Base-by-base conservation (phyloP, 1,140 invertebrate genomes). In the Diploscapter pachys region DNA sequence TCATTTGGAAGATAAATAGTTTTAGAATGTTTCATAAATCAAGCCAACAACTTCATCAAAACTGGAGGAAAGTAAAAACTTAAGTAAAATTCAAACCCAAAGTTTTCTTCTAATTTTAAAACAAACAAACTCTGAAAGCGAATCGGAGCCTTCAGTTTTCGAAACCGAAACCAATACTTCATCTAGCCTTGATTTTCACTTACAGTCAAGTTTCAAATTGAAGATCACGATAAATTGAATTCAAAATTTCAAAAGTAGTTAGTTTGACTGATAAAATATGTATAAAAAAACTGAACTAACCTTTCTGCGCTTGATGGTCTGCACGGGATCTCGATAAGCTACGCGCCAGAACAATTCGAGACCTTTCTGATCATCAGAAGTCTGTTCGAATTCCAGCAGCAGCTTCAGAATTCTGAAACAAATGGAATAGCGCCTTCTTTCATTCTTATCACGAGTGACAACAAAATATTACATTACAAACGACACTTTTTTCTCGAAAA, bases 361-460 rank as follows among this genome's bases (percentile, higher is more conserved):
- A 0, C 6, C 66, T 68, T 68, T 51, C 48, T 6, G 48, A 53
- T 55, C 8, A 1, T 55, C 66, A 68, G 53, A 52, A 6, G 48
- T 48, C 51, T 52, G 8, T 54, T 68, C 66, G 6, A 48, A 6
- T 6, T 51, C 66, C 51, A n/a, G 6, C 6, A 78, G 5, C 64
- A 78, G 6, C 76, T n/a, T 49, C 57, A 76, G 51, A 78, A 53
- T 78, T 64, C 74, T 76, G 52, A 52, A 72, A 72, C 49, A 64
- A 77, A 64, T 3, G 13, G 13, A 52, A 72, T 72, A 72, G 31
- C 31, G 31, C 31, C 31, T 31, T 31, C 31, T 31, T 31, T 31
- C 31, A 31, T 72, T 66, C 13, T 72, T n/a, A 9, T 2, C n/a
- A 65, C 4, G 61, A 72, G 48, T 62, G 11, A 62, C 8, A 55